Evolutionary conservation across 2,113 vertebrate species (phyloP).

Genomic region (Psettodes erumei): DNA sequence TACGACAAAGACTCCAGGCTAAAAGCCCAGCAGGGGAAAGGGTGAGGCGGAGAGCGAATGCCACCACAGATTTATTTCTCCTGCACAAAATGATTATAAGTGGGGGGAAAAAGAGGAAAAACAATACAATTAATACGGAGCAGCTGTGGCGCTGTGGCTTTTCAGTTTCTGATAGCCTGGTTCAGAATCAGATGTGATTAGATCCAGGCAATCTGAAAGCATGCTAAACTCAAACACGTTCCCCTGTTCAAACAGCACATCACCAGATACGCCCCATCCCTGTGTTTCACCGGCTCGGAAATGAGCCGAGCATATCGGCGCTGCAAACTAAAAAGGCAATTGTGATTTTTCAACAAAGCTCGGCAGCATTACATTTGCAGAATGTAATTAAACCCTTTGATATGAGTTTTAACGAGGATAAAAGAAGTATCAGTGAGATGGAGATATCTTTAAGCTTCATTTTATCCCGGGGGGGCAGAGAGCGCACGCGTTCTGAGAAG

Average conservation of each 20-base stretch:
- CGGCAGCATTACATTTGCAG: conserved; percentile 51
- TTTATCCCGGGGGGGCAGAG: conserved; percentile 61
- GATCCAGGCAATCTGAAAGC: background rate
- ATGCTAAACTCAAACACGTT: conserved; percentile 16
- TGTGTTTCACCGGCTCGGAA: conserved; percentile 24
- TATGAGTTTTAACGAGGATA: conserved; percentile 66
- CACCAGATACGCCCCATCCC: background rate
- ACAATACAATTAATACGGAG: conserved; percentile 6
- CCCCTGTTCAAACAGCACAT: conserved; percentile 21
- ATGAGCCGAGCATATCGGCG: conserved; percentile 14
- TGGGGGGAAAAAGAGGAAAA: background rate
- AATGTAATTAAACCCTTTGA: conserved; percentile 74
- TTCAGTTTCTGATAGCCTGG: background rate
- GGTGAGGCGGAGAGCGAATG: conserved; percentile 53
- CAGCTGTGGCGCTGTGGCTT: background rate
- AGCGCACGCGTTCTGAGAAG: conserved; percentile 60
- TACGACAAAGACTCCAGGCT: conserved; percentile 65
- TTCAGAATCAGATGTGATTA: conserved; percentile 30
- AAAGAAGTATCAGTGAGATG: conserved; percentile 66
- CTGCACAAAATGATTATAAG: conserved; percentile 37
- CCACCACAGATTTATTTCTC: conserved; percentile 53
- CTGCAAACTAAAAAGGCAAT: conserved; percentile 20
- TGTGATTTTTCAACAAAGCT: conserved; percentile 54
- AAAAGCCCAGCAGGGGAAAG: conserved; percentile 54
- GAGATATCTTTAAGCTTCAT: conserved; percentile 70